Evolutionary conservation across 2,113 vertebrate genomes (phyloP), one percentile per base, ranked within the genome.

Genomic region (Dromaius novaehollandiae): DNA sequence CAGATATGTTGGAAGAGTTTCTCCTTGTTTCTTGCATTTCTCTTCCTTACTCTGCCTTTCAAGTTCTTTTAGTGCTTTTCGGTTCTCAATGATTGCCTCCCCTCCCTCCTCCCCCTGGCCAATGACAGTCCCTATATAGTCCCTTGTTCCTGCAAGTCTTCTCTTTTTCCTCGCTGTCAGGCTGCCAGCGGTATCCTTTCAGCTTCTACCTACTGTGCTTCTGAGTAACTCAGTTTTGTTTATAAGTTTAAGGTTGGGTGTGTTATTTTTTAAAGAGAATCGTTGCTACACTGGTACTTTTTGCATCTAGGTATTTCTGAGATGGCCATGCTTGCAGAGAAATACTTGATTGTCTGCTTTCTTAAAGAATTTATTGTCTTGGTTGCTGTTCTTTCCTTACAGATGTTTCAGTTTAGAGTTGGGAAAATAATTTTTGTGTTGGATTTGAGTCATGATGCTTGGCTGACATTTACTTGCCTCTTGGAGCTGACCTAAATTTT

Each of bases 371-470:
- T 88, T 44, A 66, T 86, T 76, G 32, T 70, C 15, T 74, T 87
- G 51, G 64, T 94, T 74, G 66, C 65, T 50, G 20, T 17, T 89
- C 79, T 42, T 71, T 48, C 87, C 88, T 93, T 95, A 28, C 98
- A 98, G 97, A 96, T 98, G 97, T 96, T 98, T 98, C 89, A 96
- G 40, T 94, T 98, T 98, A 98, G 95, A 93, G 92, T 93, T 96
- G 96, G 88, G 93, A 95, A 97, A 96, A 95, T 32, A 80, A 56
- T 97, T 95, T 96, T 97, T 80, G 16, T 88, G 87, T 89, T 97
- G 96, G 92, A 90, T 95, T 97, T 83, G 96, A 97, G 96, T 97
- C 96, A 95, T 25, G 68, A 44, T n/a, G 12, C 90, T 97, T 98
- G 97, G 97, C 97, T 97, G 96, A 97, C 88, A 89, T 92, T 96